Conservation (phyloP, 2,888 invertebrate species). For the Sarcophaga rosellei region DNA sequence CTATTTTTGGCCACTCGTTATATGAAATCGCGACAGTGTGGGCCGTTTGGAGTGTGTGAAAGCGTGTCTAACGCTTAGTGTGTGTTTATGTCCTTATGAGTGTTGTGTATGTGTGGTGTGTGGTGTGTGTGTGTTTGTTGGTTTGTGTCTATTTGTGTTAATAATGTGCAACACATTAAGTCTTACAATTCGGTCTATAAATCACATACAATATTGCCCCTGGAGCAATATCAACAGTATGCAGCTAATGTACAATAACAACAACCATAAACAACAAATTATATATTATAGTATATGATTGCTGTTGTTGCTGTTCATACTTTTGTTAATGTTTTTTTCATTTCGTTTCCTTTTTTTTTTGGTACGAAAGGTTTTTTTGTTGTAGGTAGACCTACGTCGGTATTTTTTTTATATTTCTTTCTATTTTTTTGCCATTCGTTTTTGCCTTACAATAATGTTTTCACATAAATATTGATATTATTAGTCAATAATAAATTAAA, state of each 20-base stretch:
- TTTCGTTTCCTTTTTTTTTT: background rate
- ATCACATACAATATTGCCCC: slow-evolving; percentile 69
- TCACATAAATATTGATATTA: slow-evolving; percentile 55
- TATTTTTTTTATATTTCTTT: background rate
- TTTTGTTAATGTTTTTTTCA: slow-evolving; percentile 22
- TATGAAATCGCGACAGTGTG: no score
- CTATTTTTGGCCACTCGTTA: no score
- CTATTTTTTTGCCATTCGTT: background rate
- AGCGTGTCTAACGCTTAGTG: slow-evolving; percentile 1
- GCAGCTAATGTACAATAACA: slow-evolving; percentile 48
- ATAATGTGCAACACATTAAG: slow-evolving; percentile 77
- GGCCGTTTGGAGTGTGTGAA: slow-evolving; percentile 15
- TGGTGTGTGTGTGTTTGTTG: background rate
- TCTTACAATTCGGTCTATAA: slow-evolving; percentile 73
- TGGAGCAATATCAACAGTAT: slow-evolving; percentile 58
- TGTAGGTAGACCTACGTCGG: slow-evolving; percentile 12
- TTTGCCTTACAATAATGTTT: slow-evolving; percentile 43
- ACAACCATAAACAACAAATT: no score
- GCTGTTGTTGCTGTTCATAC: background rate
- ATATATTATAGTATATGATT: slow-evolving; percentile 10
- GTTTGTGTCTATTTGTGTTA: slow-evolving; percentile 40
- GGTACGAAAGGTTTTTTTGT: slow-evolving; percentile 25
- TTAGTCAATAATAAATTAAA: slow-evolving; percentile 54
- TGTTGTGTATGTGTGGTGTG: background rate
- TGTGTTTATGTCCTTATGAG: background rate